Conservation (phyloP, 2,888 invertebrate genomes). For the Pecten maximus region DNA sequence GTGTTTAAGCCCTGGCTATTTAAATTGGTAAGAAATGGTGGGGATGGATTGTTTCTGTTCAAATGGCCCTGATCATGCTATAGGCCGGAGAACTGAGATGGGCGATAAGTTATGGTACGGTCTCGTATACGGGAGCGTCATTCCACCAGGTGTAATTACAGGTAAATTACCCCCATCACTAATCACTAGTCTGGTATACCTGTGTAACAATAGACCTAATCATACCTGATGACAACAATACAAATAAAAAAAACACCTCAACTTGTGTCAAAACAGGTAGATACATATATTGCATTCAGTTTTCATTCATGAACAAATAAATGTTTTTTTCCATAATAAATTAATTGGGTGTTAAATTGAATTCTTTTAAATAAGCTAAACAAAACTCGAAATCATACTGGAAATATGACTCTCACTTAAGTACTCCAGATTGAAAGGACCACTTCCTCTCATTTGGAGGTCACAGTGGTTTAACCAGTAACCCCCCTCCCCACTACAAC, state of each 20-base stretch:
- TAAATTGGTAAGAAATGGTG: constrained; percentile 24
- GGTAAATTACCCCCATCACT: not conserved
- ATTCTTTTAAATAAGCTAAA: not conserved
- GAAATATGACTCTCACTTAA: not conserved
- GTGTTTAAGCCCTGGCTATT: not conserved
- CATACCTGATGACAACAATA: not conserved
- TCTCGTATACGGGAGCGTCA: not conserved
- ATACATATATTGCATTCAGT: not conserved
- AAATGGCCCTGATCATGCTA: constrained; percentile 26
- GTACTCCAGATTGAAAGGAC: not conserved
- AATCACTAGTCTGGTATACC: not conserved
- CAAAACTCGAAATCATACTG: not conserved
- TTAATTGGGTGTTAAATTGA: not conserved
- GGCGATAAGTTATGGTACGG: not conserved
- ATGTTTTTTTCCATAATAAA: not conserved
- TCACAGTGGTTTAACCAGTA: not conserved
- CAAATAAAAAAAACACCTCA: not conserved
- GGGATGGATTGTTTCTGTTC: constrained; percentile 18
- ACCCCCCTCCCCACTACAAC: not conserved
- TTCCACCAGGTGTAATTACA: constrained; percentile 26
- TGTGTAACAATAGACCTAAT: not conserved
- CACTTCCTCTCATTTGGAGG: constrained; percentile 25
- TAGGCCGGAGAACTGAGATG: constrained; percentile 23
- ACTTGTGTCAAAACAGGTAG: constrained; percentile 1
- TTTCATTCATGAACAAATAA: not conserved